phyloP scores from a whole-genome alignment of 2,113 vertebrate genomes.

The Ailuropoda melanoleuca region DNA sequence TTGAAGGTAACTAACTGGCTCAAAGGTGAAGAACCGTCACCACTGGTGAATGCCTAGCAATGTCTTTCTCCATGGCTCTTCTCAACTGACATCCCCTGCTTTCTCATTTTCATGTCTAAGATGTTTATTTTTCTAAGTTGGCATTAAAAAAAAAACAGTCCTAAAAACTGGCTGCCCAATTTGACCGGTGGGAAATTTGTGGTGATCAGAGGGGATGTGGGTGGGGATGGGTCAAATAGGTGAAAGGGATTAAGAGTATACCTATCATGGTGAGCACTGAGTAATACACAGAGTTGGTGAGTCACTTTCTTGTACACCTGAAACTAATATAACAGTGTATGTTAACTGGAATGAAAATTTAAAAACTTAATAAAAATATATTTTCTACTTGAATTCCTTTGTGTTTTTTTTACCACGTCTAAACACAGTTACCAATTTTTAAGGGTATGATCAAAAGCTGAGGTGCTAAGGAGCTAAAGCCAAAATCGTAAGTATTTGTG shows the following conservation, averaged over 20 bases:
- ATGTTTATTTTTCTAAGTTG: background rate
- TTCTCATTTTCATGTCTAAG: background rate
- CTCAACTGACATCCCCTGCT: background rate
- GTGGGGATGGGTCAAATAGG: background rate
- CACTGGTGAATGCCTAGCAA: background rate
- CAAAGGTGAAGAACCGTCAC: background rate
- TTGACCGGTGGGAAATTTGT: background rate
- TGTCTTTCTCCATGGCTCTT: background rate
- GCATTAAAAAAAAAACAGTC: background rate
- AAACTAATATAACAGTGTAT: background rate
- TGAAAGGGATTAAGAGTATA: background rate
- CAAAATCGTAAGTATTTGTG: background rate
- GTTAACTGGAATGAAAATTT: background rate
- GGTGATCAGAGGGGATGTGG: background rate
- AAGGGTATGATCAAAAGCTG: background rate
- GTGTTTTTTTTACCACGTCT: background rate
- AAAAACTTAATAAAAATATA: background rate
- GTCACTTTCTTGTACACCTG: background rate
- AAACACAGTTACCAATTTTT: slow-evolving; percentile 6
- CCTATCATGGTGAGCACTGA: background rate
- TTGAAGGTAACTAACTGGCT: background rate
- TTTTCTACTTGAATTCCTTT: background rate
- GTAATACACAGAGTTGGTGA: background rate
- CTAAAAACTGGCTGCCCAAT: background rate
- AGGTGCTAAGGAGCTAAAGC: background rate